Evolutionary conservation across 2,113 vertebrate genomes (phyloP), one percentile per base, ranked within the genome.

Genomic region (Percopsis transmontana): DNA sequence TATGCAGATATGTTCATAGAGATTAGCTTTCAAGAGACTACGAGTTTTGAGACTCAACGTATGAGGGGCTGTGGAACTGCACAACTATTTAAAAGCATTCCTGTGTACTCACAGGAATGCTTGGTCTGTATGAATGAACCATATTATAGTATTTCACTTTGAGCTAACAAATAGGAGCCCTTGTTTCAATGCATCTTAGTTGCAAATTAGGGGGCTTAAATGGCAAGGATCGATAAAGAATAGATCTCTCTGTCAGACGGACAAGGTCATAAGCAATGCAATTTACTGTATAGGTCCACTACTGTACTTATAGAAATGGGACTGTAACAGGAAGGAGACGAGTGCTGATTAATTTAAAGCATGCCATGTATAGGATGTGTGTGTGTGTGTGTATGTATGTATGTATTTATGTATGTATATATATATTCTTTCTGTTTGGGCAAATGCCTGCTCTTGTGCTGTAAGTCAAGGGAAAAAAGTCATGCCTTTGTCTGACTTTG

Each of bases 211-310:
- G 55, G 52, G 44, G 57, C 42, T 51, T 45, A 39, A 33, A 61
- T 0, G 52, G 62, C 54, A 44, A 38, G 12, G 68, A 82, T 80
- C 79, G 33, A 83, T 77, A 70, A 39, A 8, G 57, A 48, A 20
- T 16, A 33, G 48, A 72, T 44, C 18, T 53, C 12, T 47, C n/a
- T 40, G 41, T 61, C 38, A 18, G 56, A 27, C 2, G 0, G 23
- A 15, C 39, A 0, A 27, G 15, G 9, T 57, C 48, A 3, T 44
- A 57, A 57, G 21, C 48, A 33, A 19, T 41, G 47, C 67, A 18
- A 70, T 65, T 61, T 70, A 69, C 23, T 61, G 66, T 64, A 41
- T 52, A 18, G 47, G 15, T 63, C 15, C 63, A 23, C 8, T 38
- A 8, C 61, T 72, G 50, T 42, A 65, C 62, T 55, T 55, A 65